phyloP scores from a whole-genome alignment of 2,888 invertebrate species.

The Chaitophorus viminalis region DNA sequence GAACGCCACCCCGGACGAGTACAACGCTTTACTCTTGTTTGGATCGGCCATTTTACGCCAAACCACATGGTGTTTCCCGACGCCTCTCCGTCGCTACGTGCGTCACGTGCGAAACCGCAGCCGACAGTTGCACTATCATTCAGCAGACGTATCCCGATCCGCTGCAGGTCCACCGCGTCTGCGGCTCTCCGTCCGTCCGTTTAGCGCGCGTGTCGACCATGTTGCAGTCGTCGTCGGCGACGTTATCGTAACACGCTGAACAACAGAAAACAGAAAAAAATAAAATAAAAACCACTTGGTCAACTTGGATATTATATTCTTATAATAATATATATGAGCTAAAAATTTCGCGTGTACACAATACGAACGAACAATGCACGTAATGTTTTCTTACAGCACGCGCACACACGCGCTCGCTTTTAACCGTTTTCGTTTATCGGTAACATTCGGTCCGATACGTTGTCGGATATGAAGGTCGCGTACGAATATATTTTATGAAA shows the following conservation, averaged over 20 bases:
- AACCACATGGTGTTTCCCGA: slow-evolving; percentile 63
- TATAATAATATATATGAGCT: no score
- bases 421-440: neutral
- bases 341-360: no score
- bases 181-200: neutral
- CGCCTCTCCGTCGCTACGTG: slow-evolving; percentile 15
- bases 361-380: no score
- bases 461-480: no score
- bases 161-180: neutral
- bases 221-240: neutral
- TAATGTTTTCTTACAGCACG: no score
- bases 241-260: neutral
- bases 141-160: slow-evolving; percentile 1
- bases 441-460: no score
- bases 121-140: slow-evolving; percentile 9
- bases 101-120: neutral
- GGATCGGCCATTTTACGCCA: slow-evolving; percentile 69
- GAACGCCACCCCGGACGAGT: slow-evolving; percentile 76
- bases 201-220: neutral
- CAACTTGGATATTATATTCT: no score
- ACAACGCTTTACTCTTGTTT: slow-evolving; percentile 72
- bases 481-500: no score
- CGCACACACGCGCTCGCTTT: neutral
- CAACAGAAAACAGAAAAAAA: no score
- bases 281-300: no score